Percentiles rank a stretch among this genome's conserved stretches.
phyloP scores from a whole-genome alignment of 2,797 vertebrate species.

The Gymnothorax reevesii region DNA sequence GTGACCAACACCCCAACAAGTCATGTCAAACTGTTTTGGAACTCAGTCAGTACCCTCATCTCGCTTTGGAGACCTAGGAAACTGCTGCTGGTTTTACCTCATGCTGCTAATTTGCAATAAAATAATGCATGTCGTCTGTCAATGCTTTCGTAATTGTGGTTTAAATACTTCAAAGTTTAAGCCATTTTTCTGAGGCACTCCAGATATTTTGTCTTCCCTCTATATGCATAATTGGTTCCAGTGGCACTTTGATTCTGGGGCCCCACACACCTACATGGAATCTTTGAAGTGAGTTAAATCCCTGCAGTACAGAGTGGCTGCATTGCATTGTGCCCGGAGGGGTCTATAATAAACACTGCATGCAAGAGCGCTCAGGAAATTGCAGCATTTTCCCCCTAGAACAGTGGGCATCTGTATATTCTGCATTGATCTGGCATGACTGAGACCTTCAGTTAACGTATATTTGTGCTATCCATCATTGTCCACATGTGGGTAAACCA shows the following conservation, averaged over 20 bases:
- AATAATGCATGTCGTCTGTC: too few species aligned
- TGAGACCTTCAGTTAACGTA: neutral
- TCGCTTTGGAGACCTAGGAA: too few species aligned
- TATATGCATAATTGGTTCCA: neutral
- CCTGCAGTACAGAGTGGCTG: constrained; percentile 22
- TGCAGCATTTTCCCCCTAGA: constrained; percentile 33
- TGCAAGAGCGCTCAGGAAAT: constrained; percentile 40
- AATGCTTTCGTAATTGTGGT: too few species aligned
- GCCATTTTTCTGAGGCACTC: too few species aligned
- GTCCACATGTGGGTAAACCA: constrained; percentile 3
- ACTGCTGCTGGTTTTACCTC: too few species aligned
- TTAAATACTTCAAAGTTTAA: too few species aligned
- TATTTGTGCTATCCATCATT: constrained; percentile 7
- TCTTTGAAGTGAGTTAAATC: constrained; percentile 38
- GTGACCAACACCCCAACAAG: too few species aligned
- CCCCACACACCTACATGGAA: constrained; percentile 22
- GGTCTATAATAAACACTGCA: constrained; percentile 48
- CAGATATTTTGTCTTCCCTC: too few species aligned
- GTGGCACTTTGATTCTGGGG: neutral
- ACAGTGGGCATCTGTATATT: constrained; percentile 36
- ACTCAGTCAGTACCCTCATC: too few species aligned
- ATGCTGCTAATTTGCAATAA: too few species aligned
- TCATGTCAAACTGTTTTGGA: too few species aligned
- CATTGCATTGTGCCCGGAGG: constrained; percentile 22
- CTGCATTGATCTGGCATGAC: neutral